These are phyloP conservation scores for Dipodomys spectabilis DNA, from an alignment of 2,113 vertebrate genomes.

Conservation along the genomic window DNA sequence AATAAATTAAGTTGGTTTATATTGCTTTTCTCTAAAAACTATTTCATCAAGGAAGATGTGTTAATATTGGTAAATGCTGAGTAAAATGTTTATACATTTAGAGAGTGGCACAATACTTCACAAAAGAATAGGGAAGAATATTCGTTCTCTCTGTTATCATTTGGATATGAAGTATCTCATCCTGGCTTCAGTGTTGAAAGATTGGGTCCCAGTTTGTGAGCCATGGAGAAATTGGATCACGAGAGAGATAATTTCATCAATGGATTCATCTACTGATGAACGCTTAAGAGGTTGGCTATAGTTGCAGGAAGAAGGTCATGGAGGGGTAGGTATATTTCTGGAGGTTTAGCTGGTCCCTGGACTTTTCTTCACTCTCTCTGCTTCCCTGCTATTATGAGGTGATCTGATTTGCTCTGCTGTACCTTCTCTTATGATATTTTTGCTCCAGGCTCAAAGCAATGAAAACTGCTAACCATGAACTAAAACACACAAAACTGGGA, in stretches of 20 bases:
- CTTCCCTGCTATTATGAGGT: neutral
- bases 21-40: slow-evolving; percentile 27
- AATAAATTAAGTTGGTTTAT: slow-evolving; percentile 26
- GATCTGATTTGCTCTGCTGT: neutral
- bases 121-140: neutral
- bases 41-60: slow-evolving; percentile 10
- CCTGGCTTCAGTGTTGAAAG: neutral
- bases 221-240: neutral
- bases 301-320: neutral
- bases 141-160: neutral
- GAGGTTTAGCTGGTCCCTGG: neutral
- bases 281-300: neutral
- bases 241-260: neutral
- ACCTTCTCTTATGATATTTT: neutral
- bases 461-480: neutral
- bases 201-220: neutral
- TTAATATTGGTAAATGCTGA: slow-evolving; percentile 33
- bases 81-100: slow-evolving; percentile 33
- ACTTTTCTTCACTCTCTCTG: neutral
- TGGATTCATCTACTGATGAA: neutral
- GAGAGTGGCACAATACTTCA: neutral
- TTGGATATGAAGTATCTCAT: neutral
- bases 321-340: neutral
- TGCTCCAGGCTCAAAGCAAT: neutral
- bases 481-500: neutral